Conservation (phyloP, 2,888 invertebrate species). For the Rotaria sp. region DNA sequence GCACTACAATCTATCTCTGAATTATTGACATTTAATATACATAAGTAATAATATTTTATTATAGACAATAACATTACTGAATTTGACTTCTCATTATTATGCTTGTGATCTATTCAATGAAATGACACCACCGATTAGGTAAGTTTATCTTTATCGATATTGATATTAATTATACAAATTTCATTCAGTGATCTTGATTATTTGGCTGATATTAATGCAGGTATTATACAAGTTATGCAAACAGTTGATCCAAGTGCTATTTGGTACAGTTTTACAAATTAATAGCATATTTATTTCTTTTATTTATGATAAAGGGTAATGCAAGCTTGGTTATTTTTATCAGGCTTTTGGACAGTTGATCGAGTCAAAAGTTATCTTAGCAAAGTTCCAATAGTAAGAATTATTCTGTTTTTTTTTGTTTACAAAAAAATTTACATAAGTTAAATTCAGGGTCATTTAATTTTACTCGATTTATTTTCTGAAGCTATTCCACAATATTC, state of each 20-base stretch:
- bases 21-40: too few species aligned
- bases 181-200: slow-evolving; percentile 60
- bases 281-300: slow-evolving; percentile 8
- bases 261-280: slow-evolving; percentile 63
- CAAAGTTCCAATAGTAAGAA: too few species aligned
- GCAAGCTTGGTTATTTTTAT: slow-evolving; percentile 78
- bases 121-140: slow-evolving; percentile 64
- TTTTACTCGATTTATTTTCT: slow-evolving; percentile 79
- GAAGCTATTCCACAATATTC: slow-evolving; percentile 75
- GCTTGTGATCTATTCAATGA: slow-evolving; percentile 90
- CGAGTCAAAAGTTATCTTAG: slow-evolving; percentile 69
- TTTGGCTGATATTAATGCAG: slow-evolving; percentile 64
- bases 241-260: slow-evolving; percentile 69
- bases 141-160: too few species aligned
- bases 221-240: slow-evolving; percentile 67
- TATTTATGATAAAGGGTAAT: slow-evolving; percentile 61
- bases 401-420: too few species aligned
- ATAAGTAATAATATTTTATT: too few species aligned
- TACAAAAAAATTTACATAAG: too few species aligned
- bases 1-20: too few species aligned
- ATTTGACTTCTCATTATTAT: slow-evolving; percentile 68
- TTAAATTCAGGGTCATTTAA: slow-evolving; percentile 65
- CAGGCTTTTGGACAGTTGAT: slow-evolving; percentile 64
- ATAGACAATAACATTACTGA: neutral
- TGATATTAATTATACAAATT: neutral